Base-by-base conservation (phyloP, 2,113 vertebrate species). In the Trogon melanurus region DNA sequence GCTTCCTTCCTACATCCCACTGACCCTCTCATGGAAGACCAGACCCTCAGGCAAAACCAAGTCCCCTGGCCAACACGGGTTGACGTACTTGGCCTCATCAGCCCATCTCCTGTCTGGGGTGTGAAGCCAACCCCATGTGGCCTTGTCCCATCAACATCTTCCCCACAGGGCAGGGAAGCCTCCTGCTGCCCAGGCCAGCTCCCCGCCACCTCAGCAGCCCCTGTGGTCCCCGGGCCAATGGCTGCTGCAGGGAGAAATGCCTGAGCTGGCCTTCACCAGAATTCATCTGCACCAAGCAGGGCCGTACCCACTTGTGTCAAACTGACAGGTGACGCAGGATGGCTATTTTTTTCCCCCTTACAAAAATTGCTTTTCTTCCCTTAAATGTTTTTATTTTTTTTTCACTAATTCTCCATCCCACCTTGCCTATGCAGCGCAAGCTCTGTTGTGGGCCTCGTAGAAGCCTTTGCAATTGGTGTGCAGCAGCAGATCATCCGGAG, bases 221-320 rank as follows among this genome's bases (percentile, higher is more conserved):
- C 45, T 41, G 21, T 48, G 41, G 44, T 66, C n/a, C 50, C 60
- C 13, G 64, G 20, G 13, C 26, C 48, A 30, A 1, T 10, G 34
- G 36, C 83, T 50, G 30, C 64, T 66, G 41, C 1, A 0, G 10
- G 56, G 48, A 72, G 53, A 56, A 34, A n/a, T 41, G 27, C 23
- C 36, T 23, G 13, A 69, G 22, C 14, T 23, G 32, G 18, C n/a
- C 53, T 67, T 71, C 27, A 19, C 17, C 38, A 1, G 0, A 0
- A 53, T 65, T 1, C 0, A 4, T 21, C 66, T n/a, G 5, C 45
- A 38, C 17, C 0, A 0, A 56, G 20, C 32, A 21, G 16, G 11
- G n/a, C 38, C 0, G 1, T 0, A 2, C 19, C 2, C 2, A 10
- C 32, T 48, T 38, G 12, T 60, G 41, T 81, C 26, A 69, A 60